A percentile compares a stretch with the other conserved stretches of the same genome.
Conservation (phyloP, 2,888 invertebrate genomes). For the Anodontia alba region DNA sequence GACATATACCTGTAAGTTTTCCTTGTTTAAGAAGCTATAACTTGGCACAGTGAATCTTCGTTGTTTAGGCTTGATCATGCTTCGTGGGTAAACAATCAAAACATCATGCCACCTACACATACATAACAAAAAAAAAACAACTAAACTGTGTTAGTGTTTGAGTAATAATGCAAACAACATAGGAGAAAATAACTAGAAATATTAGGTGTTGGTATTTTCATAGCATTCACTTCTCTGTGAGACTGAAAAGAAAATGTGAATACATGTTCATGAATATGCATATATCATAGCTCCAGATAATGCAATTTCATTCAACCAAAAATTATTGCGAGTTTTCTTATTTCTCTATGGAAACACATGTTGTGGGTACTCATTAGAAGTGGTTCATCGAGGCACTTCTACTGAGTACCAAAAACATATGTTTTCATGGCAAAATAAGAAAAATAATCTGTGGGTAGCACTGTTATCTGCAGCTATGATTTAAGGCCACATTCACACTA, state of each 20-base stretch:
- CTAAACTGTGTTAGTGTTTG: slow-evolving; percentile 12
- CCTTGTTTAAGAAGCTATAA: slow-evolving; percentile 73
- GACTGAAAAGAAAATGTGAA: not conserved
- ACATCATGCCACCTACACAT: slow-evolving; percentile 91
- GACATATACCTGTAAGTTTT: slow-evolving; percentile 74
- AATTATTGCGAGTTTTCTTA: too few relatives aligned
- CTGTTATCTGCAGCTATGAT: too few relatives aligned
- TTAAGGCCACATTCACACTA: too few relatives aligned
- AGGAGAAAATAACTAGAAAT: not conserved
- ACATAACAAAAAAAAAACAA: not conserved
- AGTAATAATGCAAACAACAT: slow-evolving; percentile 31
- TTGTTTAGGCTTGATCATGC: slow-evolving; percentile 76
- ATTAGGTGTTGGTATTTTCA: not conserved
- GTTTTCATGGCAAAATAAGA: too few relatives aligned
- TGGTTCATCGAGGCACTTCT: too few relatives aligned
- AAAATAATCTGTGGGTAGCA: too few relatives aligned
- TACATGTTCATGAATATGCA: too few relatives aligned
- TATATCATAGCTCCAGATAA: too few relatives aligned
- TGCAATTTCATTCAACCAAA: too few relatives aligned
- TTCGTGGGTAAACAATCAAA: slow-evolving; percentile 89
- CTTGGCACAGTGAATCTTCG: slow-evolving; percentile 73
- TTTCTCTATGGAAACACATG: too few relatives aligned
- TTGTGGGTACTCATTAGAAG: too few relatives aligned
- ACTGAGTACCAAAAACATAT: too few relatives aligned
- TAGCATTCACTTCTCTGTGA: not conserved